These are phyloP conservation scores for Hylaea fasciaria DNA, from an alignment of 2,888 invertebrate species.

Conservation along the genomic window DNA sequence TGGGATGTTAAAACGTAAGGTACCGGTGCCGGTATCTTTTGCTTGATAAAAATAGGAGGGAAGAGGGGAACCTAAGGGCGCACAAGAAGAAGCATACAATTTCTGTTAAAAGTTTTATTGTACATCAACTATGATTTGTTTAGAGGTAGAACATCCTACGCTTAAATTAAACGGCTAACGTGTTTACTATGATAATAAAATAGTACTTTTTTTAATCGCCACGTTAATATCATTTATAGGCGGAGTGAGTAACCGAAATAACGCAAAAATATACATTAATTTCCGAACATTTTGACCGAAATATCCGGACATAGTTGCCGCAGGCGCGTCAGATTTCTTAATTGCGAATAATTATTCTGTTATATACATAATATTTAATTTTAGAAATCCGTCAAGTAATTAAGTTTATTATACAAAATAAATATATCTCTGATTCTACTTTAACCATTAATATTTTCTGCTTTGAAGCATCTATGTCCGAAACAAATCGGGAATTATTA, in stretches of 20 bases:
- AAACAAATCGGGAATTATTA: constrained; percentile 33
- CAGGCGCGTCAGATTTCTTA: constrained; percentile 34
- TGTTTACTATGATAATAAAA: constrained; percentile 72
- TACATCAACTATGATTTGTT: constrained; percentile 84
- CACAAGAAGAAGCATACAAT: constrained; percentile 50
- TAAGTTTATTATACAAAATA: constrained; percentile 38
- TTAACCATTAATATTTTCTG: constrained; percentile 10
- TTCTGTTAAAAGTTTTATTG: constrained; percentile 83
- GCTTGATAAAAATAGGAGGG: neutral
- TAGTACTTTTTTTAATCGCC: constrained; percentile 69
- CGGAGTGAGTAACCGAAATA: constrained; percentile 72
- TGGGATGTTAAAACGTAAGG: too few relatives aligned
- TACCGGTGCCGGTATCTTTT: too few relatives aligned
- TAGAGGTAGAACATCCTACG: constrained; percentile 85
- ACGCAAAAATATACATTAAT: constrained; percentile 48
- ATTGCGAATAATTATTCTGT: constrained; percentile 9
- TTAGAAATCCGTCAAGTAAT: constrained; percentile 8
- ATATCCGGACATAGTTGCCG: constrained; percentile 45
- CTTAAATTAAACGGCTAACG: constrained; percentile 80
- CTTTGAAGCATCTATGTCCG: constrained; percentile 36
- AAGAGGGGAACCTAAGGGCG: neutral
- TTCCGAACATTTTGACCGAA: constrained; percentile 29
- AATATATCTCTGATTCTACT: constrained; percentile 36
- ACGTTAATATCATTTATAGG: constrained; percentile 77
- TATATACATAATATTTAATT: constrained; percentile 28